Base-by-base conservation (phyloP, 1,140 invertebrate genomes). In the Dendrolimus kikuchii region DNA sequence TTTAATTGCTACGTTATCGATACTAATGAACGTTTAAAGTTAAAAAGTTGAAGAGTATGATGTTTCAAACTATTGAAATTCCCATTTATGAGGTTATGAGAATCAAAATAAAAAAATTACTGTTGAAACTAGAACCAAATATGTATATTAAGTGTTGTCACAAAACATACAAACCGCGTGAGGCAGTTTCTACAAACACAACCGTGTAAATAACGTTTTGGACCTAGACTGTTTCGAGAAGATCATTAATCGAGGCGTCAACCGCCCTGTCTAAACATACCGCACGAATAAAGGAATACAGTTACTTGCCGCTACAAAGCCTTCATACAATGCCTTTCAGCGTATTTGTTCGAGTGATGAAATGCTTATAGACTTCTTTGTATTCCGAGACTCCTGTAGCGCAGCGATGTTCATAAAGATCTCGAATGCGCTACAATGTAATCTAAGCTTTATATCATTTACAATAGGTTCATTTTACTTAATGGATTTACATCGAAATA, bases 181-280 rank as follows among this genome's bases (percentile, higher is more conserved):
- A 55, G 37, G 46, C 53, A 58, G 50, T 71, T 62, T 64, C 62
- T 57, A 58, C 60, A 66, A 62, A 64, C 54, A 59, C 5, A 45
- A 9, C 39, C 50, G 49, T 53, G 40, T 57, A 64, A 62, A 66
- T 42, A 57, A 51, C 46, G 56, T 46, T 23, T 23, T 23, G 23
- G 23, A 23, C 1, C 1, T 23, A 40, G 9, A 8, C 49, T 5
- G 44, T 51, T 38, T 37, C 36, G 8, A 7, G 42, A 40, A 51
- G 50, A 57, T 73, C 66, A 73, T 71, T 73, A 72, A 73, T 71
- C 63, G 66, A 70, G 61, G 64, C 64, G 64, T 73, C 59, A 71
- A 62, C 58, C 55, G 55, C 61, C 48, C 53, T 74, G 66, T 69
- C 56, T 49, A 77, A 77, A 77, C 66, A 77, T 38, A 55, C 60